Evolutionary conservation across 2,113 vertebrate species (phyloP), one percentile per base, ranked within the genome.

Genomic region (Myotis yumanensis): DNA sequence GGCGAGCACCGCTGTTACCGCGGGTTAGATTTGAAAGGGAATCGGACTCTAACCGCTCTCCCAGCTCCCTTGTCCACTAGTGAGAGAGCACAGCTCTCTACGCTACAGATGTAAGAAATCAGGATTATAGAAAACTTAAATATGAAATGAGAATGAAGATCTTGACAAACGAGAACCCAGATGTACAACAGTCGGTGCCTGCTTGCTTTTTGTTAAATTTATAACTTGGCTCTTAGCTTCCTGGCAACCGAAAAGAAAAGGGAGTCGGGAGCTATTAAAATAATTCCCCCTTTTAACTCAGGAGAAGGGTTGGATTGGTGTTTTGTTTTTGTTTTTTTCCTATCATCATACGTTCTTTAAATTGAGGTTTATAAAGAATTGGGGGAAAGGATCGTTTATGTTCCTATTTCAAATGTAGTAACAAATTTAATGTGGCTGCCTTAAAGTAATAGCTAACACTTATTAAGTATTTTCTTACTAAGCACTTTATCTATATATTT

Each of bases 1-100:
- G 22, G 77, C 0, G 1, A 14, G 9, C 0, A 4, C 6, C 3
- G 1, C 18, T 2, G 20, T 69, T 52, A 5, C 9, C 1, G 11
- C 25, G 4, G 10, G 15, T 17, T 37, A 7, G 54, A n/a, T 30
- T 5, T 0, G 2, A 43, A 52, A 48, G 43, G 25, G 15, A 52
- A 37, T 23, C 3, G 5, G 12, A 22, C 2, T 18, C 22, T 14
- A 16, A 81, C 68, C 62, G 18, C 12, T 35, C 35, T 32, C 30
- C 12, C 11, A 8, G 22, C 52, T 46, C 32, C 10, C 37, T 23
- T 14, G 62, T 22, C 32, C 51, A 11, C 18, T 64, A 18, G 54
- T 16, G 32, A 54, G 62, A 82, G 68, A 16, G 51, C 20, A 9
- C 9, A 5, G 10, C 43, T 89, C 32, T 86, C 52, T 79, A 37